Base-by-base conservation (phyloP, 2,797 vertebrate genomes). In the Pseudomugil tenellus region DNA sequence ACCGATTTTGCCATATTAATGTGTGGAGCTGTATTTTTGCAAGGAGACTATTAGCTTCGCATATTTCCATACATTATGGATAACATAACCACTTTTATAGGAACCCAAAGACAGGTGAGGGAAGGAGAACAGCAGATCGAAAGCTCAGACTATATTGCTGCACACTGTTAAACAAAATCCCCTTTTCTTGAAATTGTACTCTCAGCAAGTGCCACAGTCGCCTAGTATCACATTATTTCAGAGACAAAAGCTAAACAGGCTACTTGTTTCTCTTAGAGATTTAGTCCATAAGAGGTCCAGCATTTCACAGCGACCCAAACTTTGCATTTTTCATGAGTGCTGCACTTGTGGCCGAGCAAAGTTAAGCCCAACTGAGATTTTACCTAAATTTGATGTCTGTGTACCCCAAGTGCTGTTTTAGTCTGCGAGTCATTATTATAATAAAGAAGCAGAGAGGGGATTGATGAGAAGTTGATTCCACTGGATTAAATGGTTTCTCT, bases 401-500 rank as follows among this genome's bases (percentile, higher is more conserved):
- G 67, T 3, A 56, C 55, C 51, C 62, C 12, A 63, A 80, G 71
- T 83, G 72, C 43, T 56, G 73, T 66, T 74, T 80, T 68, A 67
- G 80, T 49, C 77, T 53, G 58, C 56, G 71, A 56, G 53, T 73
- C 72, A 77, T 86, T 57, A 80, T 88, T 86, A 86, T 83, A 69
- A 83, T 63, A 67, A 55, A 71, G 62, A 74, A 62, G 46, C 29
- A 72, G 69, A 81, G 73, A 71, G 72, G 77, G 54, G 85, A 75
- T 76, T 86, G 88, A 86, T 86, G 87, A 89, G 75, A 79, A 81
- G 85, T 87, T 87, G 87, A 85, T 91, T 89, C 83, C 87, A 89
- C 74, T 89, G 87, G 86, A 88, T 91, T 90, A 91, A 92, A 90
- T 83, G 81, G 86, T 83, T 91, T 90, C 81, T 89, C 82, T 79